Percentiles rank a stretch among this genome's conserved stretches.
Conservation (phyloP, 2,797 vertebrate genomes). For the Morus bassanus region DNA sequence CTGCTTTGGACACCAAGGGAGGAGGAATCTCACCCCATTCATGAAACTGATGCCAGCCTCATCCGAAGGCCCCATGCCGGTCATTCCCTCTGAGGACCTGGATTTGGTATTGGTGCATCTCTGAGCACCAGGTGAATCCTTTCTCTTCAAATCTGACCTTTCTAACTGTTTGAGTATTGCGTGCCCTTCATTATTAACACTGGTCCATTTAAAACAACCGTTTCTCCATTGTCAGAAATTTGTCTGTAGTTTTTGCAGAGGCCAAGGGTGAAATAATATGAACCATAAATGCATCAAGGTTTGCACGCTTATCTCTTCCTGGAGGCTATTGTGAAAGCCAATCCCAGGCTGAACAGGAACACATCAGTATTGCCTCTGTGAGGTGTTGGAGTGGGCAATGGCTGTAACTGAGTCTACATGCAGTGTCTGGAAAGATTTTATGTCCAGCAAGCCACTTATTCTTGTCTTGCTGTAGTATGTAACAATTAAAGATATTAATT, state of each 20-base stretch:
- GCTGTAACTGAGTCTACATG: not conserved
- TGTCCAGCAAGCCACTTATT: not conserved
- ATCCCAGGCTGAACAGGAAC: not conserved
- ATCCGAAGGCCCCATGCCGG: fast-evolving
- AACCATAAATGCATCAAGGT: not conserved
- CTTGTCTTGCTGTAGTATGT: not conserved
- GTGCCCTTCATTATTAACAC: not conserved
- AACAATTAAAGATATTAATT: constrained; percentile 4
- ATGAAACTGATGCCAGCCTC: not conserved
- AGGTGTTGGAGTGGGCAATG: not conserved
- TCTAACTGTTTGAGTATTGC: not conserved
- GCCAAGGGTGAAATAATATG: not conserved
- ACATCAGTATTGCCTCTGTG: not conserved
- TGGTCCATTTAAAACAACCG: not conserved
- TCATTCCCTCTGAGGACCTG: not conserved
- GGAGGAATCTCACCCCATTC: not conserved
- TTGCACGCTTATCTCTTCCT: not conserved
- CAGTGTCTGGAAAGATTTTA: not conserved
- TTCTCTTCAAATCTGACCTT: not conserved
- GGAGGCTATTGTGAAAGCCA: not conserved
- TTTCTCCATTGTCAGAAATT: not conserved
- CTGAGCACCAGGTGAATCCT: not conserved
- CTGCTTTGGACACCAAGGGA: not conserved
- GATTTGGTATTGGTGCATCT: not conserved
- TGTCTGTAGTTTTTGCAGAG: not conserved